phyloP scores from a whole-genome alignment of 1,140 invertebrate genomes.

The Chlorops oryzae region DNA sequence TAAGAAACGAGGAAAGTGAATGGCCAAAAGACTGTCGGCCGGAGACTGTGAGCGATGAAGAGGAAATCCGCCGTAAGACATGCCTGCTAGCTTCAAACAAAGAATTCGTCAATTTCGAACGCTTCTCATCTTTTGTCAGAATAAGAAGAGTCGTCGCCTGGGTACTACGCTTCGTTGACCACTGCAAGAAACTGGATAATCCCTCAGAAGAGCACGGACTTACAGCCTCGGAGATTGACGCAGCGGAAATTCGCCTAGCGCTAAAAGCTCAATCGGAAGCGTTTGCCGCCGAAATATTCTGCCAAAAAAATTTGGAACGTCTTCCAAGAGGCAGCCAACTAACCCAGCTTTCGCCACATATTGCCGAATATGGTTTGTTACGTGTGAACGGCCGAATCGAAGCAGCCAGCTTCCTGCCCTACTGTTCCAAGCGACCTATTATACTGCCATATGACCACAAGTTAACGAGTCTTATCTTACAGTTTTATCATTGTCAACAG shows the following conservation, averaged over 20 bases:
- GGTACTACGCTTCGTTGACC: slow-evolving; percentile 1
- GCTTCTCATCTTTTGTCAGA: too few relatives aligned
- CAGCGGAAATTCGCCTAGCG: neutral
- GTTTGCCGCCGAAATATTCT: neutral
- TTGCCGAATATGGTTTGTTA: neutral
- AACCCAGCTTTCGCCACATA: neutral
- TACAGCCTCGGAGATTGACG: neutral
- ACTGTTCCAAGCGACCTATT: neutral
- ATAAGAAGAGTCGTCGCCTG: too few relatives aligned
- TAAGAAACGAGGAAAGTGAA: too few relatives aligned
- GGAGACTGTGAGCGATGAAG: too few relatives aligned
- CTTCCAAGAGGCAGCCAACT: neutral
- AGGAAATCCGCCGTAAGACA: too few relatives aligned
- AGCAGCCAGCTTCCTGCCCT: neutral
- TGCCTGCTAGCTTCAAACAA: too few relatives aligned
- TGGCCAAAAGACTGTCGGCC: too few relatives aligned
- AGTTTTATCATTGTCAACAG: neutral
- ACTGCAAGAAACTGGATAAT: neutral
- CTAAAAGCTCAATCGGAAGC: neutral
- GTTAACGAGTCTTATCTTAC: neutral
- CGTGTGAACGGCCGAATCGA: slow-evolving; percentile 3
- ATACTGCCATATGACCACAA: slow-evolving; percentile 3
- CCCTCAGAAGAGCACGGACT: neutral
- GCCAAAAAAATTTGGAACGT: neutral
- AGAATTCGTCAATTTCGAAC: too few relatives aligned